Evolutionary conservation across 2,888 invertebrate species (phyloP).

Genomic region (Drosophila koepferae): DNA sequence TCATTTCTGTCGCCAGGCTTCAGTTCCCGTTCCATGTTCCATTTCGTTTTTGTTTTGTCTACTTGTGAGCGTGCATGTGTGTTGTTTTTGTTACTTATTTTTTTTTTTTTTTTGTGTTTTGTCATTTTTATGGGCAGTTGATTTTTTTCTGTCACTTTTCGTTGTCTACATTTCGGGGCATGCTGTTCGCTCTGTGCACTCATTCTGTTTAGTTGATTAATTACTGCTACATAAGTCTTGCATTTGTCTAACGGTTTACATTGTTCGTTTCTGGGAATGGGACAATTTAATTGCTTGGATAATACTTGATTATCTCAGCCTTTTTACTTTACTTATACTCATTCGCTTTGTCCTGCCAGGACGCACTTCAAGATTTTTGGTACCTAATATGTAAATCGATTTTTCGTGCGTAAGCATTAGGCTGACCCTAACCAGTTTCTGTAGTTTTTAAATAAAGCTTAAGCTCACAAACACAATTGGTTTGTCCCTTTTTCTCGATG

Average conservation of each 20-base stretch:
- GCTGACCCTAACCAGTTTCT: not conserved
- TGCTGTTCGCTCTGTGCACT: constrained; percentile 27
- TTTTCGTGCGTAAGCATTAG: constrained; percentile 36
- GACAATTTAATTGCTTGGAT: constrained; percentile 50
- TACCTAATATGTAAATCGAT: constrained; percentile 42
- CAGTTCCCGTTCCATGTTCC: constrained; percentile 32
- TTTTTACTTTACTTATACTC: constrained; percentile 15
- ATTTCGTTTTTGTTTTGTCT: constrained; percentile 49
- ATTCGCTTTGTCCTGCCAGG: not conserved
- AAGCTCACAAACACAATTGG: not conserved
- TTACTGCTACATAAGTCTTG: constrained; percentile 51
- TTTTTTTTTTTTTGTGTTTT: constrained; percentile 22
- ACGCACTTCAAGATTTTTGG: constrained; percentile 26
- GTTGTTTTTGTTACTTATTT: constrained; percentile 15
- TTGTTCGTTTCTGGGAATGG: constrained; percentile 15
- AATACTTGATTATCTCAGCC: constrained; percentile 56
- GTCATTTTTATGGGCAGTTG: constrained; percentile 61
- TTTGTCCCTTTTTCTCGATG: not conserved
- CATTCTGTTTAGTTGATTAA: constrained; percentile 56
- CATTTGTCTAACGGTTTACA: constrained; percentile 48
- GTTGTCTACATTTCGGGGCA: constrained; percentile 37
- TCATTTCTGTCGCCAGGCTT: constrained; percentile 24
- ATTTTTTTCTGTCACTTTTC: constrained; percentile 40
- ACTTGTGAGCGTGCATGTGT: constrained; percentile 29
- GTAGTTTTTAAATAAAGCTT: not conserved